These are phyloP conservation scores for Lycodopsis pacificus DNA, from an alignment of 2,797 vertebrate genomes.

Conservation along the genomic window DNA sequence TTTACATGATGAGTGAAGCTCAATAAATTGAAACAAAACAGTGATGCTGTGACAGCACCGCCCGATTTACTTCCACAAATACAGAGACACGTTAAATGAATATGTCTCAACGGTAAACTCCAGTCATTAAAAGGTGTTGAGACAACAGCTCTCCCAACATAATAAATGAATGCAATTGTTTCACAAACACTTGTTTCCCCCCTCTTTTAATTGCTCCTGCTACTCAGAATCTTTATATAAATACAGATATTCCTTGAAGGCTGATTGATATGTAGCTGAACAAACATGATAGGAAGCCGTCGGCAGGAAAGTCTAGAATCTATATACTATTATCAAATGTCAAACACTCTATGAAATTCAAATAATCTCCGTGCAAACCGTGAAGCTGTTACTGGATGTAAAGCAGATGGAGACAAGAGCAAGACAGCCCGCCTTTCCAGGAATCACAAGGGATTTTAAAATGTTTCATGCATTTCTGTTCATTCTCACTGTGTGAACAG, in stretches of 20 bases:
- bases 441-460: conserved; percentile 73
- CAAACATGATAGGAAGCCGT: conserved; percentile 74
- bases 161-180: conserved; percentile 32
- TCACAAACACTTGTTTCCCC: conserved; percentile 43
- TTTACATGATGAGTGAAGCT: conserved; percentile 1
- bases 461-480: conserved; percentile 74
- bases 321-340: conserved; percentile 78
- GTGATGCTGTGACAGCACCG: conserved; percentile 13
- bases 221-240: conserved; percentile 54
- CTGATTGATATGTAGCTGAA: conserved; percentile 42
- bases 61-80: conserved; percentile 26
- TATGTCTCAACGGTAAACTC: conserved; percentile 41
- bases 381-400: conserved; percentile 71
- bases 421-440: conserved; percentile 47
- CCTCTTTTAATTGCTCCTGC: conserved; percentile 30
- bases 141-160: conserved; percentile 21
- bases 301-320: conserved; percentile 56
- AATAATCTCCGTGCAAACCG: conserved; percentile 75
- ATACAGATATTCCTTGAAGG: conserved; percentile 36
- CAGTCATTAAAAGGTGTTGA: conserved; percentile 23
- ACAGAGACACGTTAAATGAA: background rate
- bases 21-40: conserved; percentile 30
- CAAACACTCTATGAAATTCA: conserved; percentile 80
- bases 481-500: conserved; percentile 71
- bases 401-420: conserved; percentile 69